Evolutionary conservation across 2,888 invertebrate genomes (phyloP).

Genomic region (Drosophila siamana): DNA sequence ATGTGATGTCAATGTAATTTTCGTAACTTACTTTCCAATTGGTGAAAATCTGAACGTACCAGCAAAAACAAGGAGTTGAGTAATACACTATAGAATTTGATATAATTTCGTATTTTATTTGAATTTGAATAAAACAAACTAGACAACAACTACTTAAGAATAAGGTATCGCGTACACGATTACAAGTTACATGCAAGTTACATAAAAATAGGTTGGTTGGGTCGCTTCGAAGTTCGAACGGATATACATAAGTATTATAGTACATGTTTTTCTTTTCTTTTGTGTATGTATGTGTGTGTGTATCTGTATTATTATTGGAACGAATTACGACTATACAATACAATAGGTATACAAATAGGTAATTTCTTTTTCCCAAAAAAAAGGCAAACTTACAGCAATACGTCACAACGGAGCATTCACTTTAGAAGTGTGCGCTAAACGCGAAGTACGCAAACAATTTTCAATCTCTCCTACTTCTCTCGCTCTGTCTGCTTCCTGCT

Average conservation of each 20-base stretch:
- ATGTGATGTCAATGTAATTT: too few species aligned
- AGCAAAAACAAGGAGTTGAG: background rate
- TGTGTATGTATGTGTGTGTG: conserved; percentile 1
- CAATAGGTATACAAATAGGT: conserved; percentile 60
- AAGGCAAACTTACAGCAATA: conserved; percentile 72
- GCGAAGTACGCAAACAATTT: conserved; percentile 46
- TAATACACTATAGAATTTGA: conserved; percentile 4
- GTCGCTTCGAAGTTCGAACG: conserved; percentile 41
- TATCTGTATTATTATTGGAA: conserved; percentile 33
- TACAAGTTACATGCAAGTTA: conserved; percentile 60
- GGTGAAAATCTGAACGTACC: too few species aligned
- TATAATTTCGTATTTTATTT: conserved; percentile 60
- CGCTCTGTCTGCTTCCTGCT: background rate
- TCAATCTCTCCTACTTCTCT: background rate
- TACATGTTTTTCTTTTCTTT: background rate
- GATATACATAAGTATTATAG: conserved; percentile 14
- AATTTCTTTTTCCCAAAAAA: conserved; percentile 24
- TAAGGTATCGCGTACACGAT: conserved; percentile 66
- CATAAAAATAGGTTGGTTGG: conserved; percentile 68
- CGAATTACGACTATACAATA: conserved; percentile 45
- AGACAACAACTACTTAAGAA: conserved; percentile 78
- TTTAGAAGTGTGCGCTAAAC: conserved; percentile 62
- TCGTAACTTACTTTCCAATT: too few species aligned
- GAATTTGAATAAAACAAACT: conserved; percentile 80
- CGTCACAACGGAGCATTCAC: conserved; percentile 57